Base-by-base conservation (phyloP, 2,888 invertebrate species). In the Pollenia griseotomentosa region DNA sequence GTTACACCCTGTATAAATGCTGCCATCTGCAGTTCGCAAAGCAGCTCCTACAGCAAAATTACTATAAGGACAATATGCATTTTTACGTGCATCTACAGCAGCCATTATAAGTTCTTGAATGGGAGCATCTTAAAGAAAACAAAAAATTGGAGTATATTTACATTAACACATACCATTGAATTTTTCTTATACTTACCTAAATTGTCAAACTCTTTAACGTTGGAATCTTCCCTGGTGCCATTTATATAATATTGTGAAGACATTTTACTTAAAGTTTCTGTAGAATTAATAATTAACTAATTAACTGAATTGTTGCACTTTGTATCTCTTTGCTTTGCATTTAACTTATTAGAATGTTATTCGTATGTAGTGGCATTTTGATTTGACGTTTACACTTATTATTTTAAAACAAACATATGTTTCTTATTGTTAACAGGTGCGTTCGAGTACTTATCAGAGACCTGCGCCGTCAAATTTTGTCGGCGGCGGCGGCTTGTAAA, bases 21-120 rank as follows among this genome's bases (percentile, higher is more conserved):
- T 94, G 2, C 96, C 97, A 88, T 96, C 95, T 75, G 95, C 94
- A 11, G 96, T 96, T 55, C 96, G 94, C 23, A 98, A 92, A 0
- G 98, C 97, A 8, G 98, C 96, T 0, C 98, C 98, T 0, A 99
- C 98, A 55, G 96, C 95, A 92, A 98, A 98, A 57, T 97, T 96
- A 89, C 98, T 98, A 93, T 98, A 98, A 0, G 97, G 97, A 80
- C 95, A 95, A 92, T 98, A 97, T 0, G 98, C 95, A 53, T 94
- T 93, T 89, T 95, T 95, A 19, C 97, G 94, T 6, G 95, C 96
- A 88, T 94, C 94, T 0, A 94, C 94, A 3, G 96, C 96, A 83
- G 95, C 94, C 81, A 93, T 94, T 63, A 97, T 94, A 53, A 97
- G 92, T 88, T 95, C 94, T 91, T 96, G 95, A 42, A 95, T 94